Evolutionary conservation across 1,140 invertebrate species (phyloP).

Genomic region (Sycophaga agraensis): DNA sequence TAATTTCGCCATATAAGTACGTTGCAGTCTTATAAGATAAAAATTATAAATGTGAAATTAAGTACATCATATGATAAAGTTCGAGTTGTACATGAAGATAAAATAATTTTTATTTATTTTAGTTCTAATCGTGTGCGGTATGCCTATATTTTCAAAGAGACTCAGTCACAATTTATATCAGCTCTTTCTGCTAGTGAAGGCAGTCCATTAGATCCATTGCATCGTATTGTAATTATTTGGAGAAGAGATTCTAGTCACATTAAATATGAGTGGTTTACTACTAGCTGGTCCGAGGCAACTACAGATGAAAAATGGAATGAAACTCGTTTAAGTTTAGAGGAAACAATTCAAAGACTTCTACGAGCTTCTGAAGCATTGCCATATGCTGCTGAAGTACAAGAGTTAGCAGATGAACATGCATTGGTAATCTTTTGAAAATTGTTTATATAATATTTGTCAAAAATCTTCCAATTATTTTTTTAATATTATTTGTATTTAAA

Average conservation of each 20-base stretch:
- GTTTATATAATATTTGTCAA: neutral
- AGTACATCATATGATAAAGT: too few species aligned
- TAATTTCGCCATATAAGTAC: constrained; percentile 61
- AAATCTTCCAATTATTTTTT: neutral
- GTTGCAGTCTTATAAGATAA: neutral
- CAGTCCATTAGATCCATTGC: constrained; percentile 62
- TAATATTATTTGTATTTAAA: neutral
- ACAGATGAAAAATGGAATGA: constrained; percentile 67
- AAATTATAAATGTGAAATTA: too few species aligned
- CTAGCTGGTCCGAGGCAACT: constrained; percentile 48
- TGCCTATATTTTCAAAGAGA: constrained; percentile 83
- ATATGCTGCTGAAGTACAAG: constrained; percentile 66
- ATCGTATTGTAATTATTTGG: constrained; percentile 87
- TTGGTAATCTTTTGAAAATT: constrained; percentile 41
- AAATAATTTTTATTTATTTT: constrained; percentile 33
- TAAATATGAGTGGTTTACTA: constrained; percentile 84
- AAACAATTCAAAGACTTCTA: constrained; percentile 71
- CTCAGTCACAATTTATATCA: constrained; percentile 78
- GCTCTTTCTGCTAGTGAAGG: constrained; percentile 68
- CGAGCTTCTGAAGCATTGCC: constrained; percentile 70
- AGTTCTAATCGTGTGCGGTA: constrained; percentile 76
- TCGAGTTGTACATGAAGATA: neutral
- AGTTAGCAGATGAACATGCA: constrained; percentile 59
- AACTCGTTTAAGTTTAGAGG: constrained; percentile 71
- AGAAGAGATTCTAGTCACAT: constrained; percentile 77